These are phyloP conservation scores for Labrus mixtus DNA, from an alignment of 2,113 vertebrate genomes.

Conservation along the genomic window DNA sequence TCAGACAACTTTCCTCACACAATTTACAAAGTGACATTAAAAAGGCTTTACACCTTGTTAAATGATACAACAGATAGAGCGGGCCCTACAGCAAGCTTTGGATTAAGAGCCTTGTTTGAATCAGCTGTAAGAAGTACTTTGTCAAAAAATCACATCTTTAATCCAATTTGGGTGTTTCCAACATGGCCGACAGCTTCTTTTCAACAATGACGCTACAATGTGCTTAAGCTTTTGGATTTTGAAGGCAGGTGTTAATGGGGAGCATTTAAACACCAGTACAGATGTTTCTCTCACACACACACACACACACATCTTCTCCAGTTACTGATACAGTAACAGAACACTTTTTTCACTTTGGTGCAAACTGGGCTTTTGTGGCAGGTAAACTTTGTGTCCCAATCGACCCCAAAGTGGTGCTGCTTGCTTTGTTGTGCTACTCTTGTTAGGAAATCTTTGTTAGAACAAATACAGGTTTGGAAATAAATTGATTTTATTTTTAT, in stretches of 20 bases:
- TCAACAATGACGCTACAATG: background rate
- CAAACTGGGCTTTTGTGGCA: background rate
- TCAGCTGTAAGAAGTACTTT: background rate
- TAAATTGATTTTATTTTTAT: background rate
- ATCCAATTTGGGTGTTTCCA: constrained; percentile 21
- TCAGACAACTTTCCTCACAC: constrained; percentile 14
- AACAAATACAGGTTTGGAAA: background rate
- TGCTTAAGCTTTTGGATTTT: constrained; percentile 27
- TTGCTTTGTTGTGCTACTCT: constrained; percentile 35
- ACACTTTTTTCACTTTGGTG: constrained; percentile 18
- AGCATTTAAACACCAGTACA: constrained; percentile 13
- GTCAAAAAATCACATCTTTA: constrained; percentile 3
- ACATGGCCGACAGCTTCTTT: constrained; percentile 1
- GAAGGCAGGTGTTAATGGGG: constrained; percentile 18
- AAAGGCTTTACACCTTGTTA: constrained; percentile 3
- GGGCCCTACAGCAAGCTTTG: background rate
- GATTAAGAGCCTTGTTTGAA: constrained; percentile 26
- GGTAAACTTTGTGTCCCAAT: background rate
- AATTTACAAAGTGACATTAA: constrained; percentile 8
- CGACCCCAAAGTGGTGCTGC: background rate
- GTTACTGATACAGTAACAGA: constrained; percentile 59
- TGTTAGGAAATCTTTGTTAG: background rate
- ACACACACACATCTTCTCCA: constrained; percentile 3
- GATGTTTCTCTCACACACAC: background rate
- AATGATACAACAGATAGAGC: constrained; percentile 5